Conservation (phyloP, 2,113 vertebrate genomes). For the Orcinus orca region DNA sequence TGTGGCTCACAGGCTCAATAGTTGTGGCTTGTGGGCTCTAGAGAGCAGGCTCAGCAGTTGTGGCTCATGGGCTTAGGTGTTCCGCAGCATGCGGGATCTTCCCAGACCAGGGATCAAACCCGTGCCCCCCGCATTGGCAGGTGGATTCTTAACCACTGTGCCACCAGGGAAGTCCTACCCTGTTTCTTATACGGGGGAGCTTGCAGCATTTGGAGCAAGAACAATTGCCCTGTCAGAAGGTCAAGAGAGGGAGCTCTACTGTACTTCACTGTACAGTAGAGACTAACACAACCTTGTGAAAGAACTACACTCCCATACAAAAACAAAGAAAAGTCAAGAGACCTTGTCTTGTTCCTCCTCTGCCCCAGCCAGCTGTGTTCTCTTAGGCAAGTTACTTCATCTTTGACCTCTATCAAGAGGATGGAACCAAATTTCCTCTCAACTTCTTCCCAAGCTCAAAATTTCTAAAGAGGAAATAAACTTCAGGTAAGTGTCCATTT, state of each 20-base stretch:
- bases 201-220: background rate
- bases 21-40: no score
- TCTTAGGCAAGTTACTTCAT: background rate
- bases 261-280: no score
- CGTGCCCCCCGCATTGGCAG: no score
- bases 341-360: fast-evolving
- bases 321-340: background rate
- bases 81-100: no score
- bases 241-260: background rate
- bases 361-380: background rate
- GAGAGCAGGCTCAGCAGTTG: no score
- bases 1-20: no score
- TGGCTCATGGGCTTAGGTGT: no score
- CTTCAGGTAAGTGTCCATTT: background rate
- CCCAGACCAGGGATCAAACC: no score
- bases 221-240: background rate
- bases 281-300: no score
- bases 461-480: constrained; percentile 17
- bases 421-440: background rate
- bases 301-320: no score
- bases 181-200: background rate
- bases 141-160: no score
- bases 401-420: background rate
- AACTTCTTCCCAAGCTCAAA: background rate
- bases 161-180: no score